These are phyloP conservation scores for Clarias laeviceps DNA, from an alignment of 2,797 vertebrate genomes.

Conservation along the genomic window DNA sequence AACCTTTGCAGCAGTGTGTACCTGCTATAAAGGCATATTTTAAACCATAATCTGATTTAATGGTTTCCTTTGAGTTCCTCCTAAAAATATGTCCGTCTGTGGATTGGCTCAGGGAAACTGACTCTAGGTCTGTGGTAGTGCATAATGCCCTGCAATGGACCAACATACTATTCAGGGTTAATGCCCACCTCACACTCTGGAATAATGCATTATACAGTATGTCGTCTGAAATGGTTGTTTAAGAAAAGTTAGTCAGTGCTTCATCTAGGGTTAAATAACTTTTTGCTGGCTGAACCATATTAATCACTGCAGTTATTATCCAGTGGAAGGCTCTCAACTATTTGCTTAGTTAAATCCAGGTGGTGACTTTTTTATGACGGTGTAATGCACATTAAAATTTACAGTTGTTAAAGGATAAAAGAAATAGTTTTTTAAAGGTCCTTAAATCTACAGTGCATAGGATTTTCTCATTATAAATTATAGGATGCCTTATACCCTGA, in stretches of 20 bases:
- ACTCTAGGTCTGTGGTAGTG: not conserved
- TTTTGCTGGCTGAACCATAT: no score
- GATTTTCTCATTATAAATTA: not conserved
- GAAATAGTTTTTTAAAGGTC: not conserved
- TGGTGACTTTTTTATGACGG: no score
- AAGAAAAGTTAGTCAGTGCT: no score
- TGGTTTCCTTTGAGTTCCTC: not conserved
- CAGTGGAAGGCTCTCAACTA: no score
- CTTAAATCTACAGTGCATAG: not conserved
- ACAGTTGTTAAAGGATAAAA: not conserved
- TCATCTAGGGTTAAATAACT: no score
- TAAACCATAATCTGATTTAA: not conserved
- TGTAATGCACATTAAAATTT: not conserved
- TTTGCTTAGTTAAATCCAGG: no score
- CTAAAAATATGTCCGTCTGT: not conserved
- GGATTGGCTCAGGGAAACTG: not conserved
- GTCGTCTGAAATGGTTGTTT: no score
- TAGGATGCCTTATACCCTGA: no score
- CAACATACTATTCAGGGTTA: not conserved
- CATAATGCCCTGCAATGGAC: not conserved
- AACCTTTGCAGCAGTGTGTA: not conserved
- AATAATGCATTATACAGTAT: no score
- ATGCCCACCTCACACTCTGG: not conserved
- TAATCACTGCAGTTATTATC: no score
- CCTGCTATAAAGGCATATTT: not conserved